A percentile compares a stretch with the other conserved stretches of the same genome.
These are phyloP conservation scores for Dendrocincla fuliginosa DNA, from an alignment of 2,797 vertebrate species.

Conservation along the genomic window DNA sequence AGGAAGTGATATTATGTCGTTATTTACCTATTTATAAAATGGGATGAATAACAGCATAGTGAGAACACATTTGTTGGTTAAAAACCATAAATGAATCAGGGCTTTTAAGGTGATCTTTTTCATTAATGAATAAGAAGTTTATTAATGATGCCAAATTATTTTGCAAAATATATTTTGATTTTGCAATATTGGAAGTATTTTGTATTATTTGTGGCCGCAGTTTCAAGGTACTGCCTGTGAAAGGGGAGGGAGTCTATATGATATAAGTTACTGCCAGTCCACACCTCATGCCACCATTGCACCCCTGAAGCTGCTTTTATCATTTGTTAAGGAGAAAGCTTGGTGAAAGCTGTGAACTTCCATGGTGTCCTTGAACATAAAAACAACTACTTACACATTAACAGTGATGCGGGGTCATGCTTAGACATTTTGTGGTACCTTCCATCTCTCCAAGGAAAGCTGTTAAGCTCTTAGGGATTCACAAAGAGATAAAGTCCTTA, in stretches of 20 bases:
- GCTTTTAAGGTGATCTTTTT: constrained; percentile 6
- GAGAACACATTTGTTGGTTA: background rate
- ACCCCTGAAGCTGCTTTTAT: rapidly evolving
- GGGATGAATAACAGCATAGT: background rate
- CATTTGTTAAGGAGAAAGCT: background rate
- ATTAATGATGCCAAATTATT: background rate
- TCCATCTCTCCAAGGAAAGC: background rate
- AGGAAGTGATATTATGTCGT: background rate
- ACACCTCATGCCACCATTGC: rapidly evolving
- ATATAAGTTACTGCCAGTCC: background rate
- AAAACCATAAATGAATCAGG: background rate
- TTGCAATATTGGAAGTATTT: background rate
- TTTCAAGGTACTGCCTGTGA: background rate
- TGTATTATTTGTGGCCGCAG: background rate
- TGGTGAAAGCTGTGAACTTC: background rate
- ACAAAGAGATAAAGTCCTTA: background rate
- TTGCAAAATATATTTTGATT: background rate
- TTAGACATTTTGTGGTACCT: background rate
- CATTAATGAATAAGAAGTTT: background rate
- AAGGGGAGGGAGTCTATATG: background rate
- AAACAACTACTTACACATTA: background rate
- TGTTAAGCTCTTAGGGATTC: background rate
- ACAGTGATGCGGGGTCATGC: background rate
- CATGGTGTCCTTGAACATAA: background rate
- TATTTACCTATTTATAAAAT: background rate